Conservation (phyloP, 2,113 vertebrate species). For the Istiophorus platypterus region DNA sequence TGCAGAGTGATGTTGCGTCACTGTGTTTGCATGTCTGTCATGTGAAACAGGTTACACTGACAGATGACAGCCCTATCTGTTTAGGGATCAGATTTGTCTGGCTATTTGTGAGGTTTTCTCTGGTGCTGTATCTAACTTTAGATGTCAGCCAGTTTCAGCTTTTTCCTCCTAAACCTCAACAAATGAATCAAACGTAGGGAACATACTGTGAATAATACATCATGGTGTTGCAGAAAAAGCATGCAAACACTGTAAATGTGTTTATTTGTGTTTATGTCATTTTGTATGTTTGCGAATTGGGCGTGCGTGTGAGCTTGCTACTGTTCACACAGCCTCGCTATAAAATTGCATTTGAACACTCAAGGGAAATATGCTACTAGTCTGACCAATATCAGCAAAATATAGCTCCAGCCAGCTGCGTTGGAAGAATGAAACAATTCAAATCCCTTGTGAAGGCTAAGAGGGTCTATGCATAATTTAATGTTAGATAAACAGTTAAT, state of each 20-base stretch:
- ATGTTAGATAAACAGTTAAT: slow-evolving; percentile 45
- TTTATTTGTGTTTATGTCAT: slow-evolving; percentile 42
- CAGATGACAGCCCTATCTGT: slow-evolving; percentile 48
- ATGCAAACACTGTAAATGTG: slow-evolving; percentile 44
- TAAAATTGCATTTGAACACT: slow-evolving; percentile 83
- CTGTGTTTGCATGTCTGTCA: slow-evolving; percentile 52
- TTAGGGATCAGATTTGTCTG: slow-evolving; percentile 22
- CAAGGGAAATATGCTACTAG: slow-evolving; percentile 83
- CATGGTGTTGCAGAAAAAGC: slow-evolving; percentile 30
- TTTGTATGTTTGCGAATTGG: slow-evolving; percentile 14
- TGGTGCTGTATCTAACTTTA: slow-evolving; percentile 28
- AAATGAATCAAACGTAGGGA: slow-evolving; percentile 64
- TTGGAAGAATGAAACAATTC: slow-evolving; percentile 63
- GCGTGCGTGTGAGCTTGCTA: slow-evolving; percentile 10
- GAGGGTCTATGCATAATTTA: slow-evolving; percentile 44
- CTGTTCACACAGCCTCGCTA: slow-evolving; percentile 62
- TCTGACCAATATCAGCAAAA: slow-evolving; percentile 76
- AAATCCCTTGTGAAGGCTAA: slow-evolving; percentile 63
- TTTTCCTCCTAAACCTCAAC: slow-evolving; percentile 36
- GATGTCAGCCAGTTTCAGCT: slow-evolving; percentile 24
- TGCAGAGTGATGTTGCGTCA: slow-evolving; percentile 28
- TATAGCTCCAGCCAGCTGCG: slow-evolving; percentile 52
- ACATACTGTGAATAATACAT: slow-evolving; percentile 72
- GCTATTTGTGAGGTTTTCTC: slow-evolving; percentile 31
- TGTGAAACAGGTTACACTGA: slow-evolving; percentile 43